phyloP scores from a whole-genome alignment of 92 coral and sea anemone species.

The Phenganax stokvisi region DNA sequence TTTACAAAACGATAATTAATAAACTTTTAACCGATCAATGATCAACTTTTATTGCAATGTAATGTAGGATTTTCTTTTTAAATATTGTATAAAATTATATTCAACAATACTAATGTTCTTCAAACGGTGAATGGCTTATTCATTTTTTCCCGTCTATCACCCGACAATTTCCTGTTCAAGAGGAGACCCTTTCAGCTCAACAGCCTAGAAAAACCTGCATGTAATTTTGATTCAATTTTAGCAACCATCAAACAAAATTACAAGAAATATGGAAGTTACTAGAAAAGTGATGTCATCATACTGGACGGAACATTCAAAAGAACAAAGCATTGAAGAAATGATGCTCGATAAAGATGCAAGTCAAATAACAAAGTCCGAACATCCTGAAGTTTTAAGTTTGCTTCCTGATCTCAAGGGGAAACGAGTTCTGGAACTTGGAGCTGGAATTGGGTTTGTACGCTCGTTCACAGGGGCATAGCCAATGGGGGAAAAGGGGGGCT shows the following conservation, averaged over 20 bases:
- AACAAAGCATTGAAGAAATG: constrained; percentile 71
- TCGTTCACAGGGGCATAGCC: too few species aligned
- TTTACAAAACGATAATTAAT: too few species aligned
- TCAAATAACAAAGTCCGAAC: constrained; percentile 52
- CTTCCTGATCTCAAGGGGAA: constrained; percentile 50
- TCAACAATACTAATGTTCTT: neutral
- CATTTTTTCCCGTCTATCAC: too few species aligned
- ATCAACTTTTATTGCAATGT: neutral
- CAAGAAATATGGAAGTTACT: constrained; percentile 12
- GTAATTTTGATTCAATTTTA: neutral
- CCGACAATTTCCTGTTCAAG: too few species aligned
- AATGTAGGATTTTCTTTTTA: neutral
- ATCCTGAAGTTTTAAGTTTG: constrained; percentile 62
- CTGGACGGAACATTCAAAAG: constrained; percentile 61
- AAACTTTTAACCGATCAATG: neutral
- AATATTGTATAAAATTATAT: neutral
- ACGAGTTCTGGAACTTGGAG: constrained; percentile 63
- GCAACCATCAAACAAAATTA: neutral
- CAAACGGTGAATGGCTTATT: too few species aligned
- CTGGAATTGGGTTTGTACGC: constrained; percentile 64
- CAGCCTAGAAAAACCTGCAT: too few species aligned
- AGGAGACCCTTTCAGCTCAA: too few species aligned
- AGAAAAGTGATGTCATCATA: constrained; percentile 62
- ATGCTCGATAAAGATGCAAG: constrained; percentile 66
- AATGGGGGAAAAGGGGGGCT: too few species aligned